phyloP scores from a whole-genome alignment of 2,797 vertebrate species.

The Orestias chungarensis region DNA sequence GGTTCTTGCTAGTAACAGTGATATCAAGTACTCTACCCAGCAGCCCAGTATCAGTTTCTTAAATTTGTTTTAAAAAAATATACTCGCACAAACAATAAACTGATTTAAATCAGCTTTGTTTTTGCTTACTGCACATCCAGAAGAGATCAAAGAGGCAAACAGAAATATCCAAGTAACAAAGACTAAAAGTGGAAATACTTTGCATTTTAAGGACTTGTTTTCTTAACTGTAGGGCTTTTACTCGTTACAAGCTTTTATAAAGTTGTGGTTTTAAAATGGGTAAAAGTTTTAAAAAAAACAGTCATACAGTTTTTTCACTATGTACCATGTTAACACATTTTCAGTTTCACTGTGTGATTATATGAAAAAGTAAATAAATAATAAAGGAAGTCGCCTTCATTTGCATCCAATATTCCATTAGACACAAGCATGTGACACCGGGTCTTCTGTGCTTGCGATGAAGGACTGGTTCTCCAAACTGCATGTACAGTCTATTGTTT shows the following conservation, averaged over 20 bases:
- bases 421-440: too few relatives aligned
- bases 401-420: too few relatives aligned
- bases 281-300: background rate
- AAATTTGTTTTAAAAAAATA: background rate
- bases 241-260: background rate
- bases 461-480: too few relatives aligned
- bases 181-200: too few relatives aligned
- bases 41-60: background rate
- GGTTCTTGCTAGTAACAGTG: too few relatives aligned
- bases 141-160: background rate
- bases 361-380: too few relatives aligned
- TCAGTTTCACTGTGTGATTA: too few relatives aligned
- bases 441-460: too few relatives aligned
- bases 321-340: too few relatives aligned
- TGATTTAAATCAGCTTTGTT: background rate
- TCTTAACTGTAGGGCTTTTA: background rate
- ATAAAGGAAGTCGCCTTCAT: too few relatives aligned
- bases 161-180: background rate
- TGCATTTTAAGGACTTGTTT: background rate
- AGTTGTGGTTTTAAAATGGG: background rate
- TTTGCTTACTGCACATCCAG: background rate
- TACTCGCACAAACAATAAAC: background rate
- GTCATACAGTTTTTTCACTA: background rate
- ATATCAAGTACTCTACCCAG: too few relatives aligned
- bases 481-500: too few relatives aligned